phyloP scores from a whole-genome alignment of 1,140 invertebrate genomes.

The Drosophila carrolli region DNA sequence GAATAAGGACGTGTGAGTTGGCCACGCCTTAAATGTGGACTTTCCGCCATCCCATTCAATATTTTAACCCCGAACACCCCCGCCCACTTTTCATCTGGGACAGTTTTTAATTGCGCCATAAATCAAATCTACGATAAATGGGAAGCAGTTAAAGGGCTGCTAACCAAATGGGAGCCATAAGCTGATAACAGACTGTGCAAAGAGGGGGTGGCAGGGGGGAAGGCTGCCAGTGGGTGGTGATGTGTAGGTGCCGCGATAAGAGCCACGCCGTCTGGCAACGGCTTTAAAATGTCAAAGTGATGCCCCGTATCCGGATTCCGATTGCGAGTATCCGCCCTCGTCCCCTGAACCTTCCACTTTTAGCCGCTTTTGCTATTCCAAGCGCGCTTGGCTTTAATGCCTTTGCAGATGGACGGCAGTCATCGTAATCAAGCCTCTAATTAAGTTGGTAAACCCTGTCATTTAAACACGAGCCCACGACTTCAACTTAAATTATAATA shows the following conservation, averaged over 20 bases:
- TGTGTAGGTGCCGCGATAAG: slow-evolving; percentile 64
- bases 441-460: slow-evolving; percentile 77
- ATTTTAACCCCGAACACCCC: not conserved
- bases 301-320: slow-evolving; percentile 44
- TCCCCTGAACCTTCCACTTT: not conserved
- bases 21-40: slow-evolving; percentile 36
- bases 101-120: slow-evolving; percentile 80
- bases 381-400: slow-evolving; percentile 69
- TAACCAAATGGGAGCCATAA: slow-evolving; percentile 82
- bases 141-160: slow-evolving; percentile 79
- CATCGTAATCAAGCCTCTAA: slow-evolving; percentile 80
- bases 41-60: not conserved
- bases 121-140: slow-evolving; percentile 82
- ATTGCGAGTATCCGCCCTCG: slow-evolving; percentile 15
- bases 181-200: slow-evolving; percentile 68
- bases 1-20: slow-evolving; percentile 45
- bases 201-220: not conserved
- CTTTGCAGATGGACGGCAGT: slow-evolving; percentile 50
- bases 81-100: slow-evolving; percentile 37
- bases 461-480: too few relatives aligned
- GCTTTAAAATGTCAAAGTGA: slow-evolving; percentile 73
- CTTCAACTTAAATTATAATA: too few relatives aligned
- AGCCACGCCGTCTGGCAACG: slow-evolving; percentile 35
- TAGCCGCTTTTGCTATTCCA: slow-evolving; percentile 32
- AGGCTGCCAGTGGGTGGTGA: not conserved